A percentile compares a stretch with the other conserved stretches of the same genome.
Conservation (phyloP, 2,113 vertebrate genomes). For the Muntiacus muntjak region DNA sequence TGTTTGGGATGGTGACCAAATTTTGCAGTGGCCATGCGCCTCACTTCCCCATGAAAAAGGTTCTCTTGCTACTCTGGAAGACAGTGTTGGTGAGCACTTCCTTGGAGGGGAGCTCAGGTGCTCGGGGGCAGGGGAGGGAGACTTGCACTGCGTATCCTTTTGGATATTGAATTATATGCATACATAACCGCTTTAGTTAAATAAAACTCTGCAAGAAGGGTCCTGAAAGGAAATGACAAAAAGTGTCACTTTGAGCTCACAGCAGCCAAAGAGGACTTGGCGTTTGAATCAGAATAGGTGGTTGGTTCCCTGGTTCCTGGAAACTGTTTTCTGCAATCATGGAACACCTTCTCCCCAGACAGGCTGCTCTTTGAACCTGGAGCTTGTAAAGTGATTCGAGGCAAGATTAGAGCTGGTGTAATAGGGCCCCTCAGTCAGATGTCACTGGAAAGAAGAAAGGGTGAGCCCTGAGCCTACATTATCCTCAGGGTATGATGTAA, state of each 20-base stretch:
- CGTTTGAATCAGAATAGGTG: not conserved
- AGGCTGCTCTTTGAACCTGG: not conserved
- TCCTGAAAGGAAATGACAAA: not conserved
- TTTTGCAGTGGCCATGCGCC: constrained; percentile 98
- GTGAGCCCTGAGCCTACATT: not conserved
- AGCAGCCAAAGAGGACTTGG: not conserved
- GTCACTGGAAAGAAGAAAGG: not conserved
- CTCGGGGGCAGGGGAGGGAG: not conserved
- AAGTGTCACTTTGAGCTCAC: not conserved
- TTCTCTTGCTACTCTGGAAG: constrained; percentile 94
- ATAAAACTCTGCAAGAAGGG: not conserved
- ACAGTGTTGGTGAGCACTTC: constrained; percentile 90
- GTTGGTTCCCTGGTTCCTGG: not conserved
- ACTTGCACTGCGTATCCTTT: not conserved
- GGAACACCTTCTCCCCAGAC: not conserved
- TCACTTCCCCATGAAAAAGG: constrained; percentile 98
- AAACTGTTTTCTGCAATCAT: not conserved
- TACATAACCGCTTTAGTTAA: not conserved
- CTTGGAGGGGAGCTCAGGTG: not conserved
- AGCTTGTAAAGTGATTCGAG: not conserved
- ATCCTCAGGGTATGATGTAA: not conserved
- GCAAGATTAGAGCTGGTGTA: not conserved
- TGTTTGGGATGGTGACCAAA: constrained; percentile 97
- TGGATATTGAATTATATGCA: not conserved
- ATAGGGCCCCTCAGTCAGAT: not conserved